Evolutionary conservation across 2,797 vertebrate genomes (phyloP).

Genomic region (Pelodytes ibericus): DNA sequence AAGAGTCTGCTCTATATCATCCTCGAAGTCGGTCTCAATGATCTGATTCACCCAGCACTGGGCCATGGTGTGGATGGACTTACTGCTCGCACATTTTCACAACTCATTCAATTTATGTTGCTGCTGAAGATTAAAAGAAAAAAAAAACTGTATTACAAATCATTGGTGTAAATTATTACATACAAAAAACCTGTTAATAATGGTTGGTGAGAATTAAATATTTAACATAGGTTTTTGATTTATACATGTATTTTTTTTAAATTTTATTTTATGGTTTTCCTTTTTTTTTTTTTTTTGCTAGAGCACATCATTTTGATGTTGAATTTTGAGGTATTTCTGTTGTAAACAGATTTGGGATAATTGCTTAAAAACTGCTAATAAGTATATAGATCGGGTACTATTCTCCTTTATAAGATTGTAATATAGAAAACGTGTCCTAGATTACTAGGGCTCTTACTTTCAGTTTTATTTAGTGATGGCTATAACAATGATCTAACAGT

Average conservation of each 20-base stretch:
- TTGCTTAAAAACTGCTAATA: conserved; percentile 76
- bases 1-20: conserved; percentile 71
- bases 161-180: conserved; percentile 87
- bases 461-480: conserved; percentile 77
- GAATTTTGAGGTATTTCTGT: conserved; percentile 77
- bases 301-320: conserved; percentile 80
- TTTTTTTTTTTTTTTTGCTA: conserved; percentile 69
- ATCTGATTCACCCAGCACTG: conserved; percentile 67
- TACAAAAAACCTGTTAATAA: conserved; percentile 71
- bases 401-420: conserved; percentile 79
- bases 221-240: conserved; percentile 87
- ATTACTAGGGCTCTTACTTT: conserved; percentile 74
- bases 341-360: conserved; percentile 79
- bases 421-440: conserved; percentile 77
- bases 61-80: conserved; percentile 68
- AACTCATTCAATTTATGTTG: conserved; percentile 74
- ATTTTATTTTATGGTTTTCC: no score
- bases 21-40: conserved; percentile 68
- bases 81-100: conserved; percentile 71
- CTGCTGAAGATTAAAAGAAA: conserved; percentile 75
- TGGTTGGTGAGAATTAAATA: conserved; percentile 84
- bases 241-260: conserved; percentile 81
- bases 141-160: conserved; percentile 72
- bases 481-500: conserved; percentile 64
- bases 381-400: conserved; percentile 74